Evolutionary conservation across 2,113 vertebrate species (phyloP).

Genomic region (Notiomystis cincta): DNA sequence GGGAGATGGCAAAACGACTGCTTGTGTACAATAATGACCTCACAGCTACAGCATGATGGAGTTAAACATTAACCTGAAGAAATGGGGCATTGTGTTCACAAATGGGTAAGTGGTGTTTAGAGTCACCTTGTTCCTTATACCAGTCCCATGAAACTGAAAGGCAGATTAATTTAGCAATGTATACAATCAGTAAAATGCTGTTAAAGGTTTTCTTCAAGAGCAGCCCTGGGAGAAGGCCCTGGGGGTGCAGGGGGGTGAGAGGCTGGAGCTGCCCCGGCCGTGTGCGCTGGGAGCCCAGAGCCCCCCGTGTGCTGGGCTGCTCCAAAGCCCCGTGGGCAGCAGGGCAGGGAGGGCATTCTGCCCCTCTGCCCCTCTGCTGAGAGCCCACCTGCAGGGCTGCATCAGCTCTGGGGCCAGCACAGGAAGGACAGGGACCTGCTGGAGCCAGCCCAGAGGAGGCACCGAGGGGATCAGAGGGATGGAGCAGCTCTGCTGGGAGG

Average conservation of each 20-base stretch:
- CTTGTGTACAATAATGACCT: background rate
- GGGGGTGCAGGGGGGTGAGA: background rate
- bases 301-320: background rate
- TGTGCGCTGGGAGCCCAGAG: background rate
- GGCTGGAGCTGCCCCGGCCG: background rate
- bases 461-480: background rate
- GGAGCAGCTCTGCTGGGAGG: background rate
- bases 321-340: background rate
- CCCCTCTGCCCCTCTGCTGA: background rate
- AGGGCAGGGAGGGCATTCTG: background rate
- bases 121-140: background rate
- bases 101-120: background rate
- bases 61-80: background rate
- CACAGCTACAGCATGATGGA: background rate
- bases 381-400: background rate
- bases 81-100: rapidly evolving
- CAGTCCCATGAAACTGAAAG: background rate
- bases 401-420: background rate
- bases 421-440: background rate
- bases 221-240: background rate
- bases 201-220: background rate
- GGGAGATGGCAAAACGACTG: rapidly evolving
- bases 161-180: background rate
- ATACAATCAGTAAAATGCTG: background rate
- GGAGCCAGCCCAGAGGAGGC: background rate